Base-by-base conservation (phyloP, 1,140 invertebrate species). In the Eumeta japonica region DNA sequence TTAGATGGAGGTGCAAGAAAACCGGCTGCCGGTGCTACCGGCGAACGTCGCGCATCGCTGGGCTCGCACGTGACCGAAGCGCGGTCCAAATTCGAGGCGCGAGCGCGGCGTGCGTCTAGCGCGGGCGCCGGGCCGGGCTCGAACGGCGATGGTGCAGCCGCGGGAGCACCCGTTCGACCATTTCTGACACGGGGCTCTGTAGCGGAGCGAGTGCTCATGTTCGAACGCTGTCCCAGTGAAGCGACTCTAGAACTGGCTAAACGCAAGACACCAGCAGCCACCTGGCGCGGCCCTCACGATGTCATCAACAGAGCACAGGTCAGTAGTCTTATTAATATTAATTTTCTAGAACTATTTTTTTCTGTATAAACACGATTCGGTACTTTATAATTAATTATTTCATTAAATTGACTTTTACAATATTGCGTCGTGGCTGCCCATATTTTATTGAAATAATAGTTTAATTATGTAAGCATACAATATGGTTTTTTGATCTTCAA, bases 131-230 rank as follows among this genome's bases (percentile, higher is more conserved):
- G 50, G 17, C 67, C 39, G 57, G 56, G 24, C 62, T 76, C 28
- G 55, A 64, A 52, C 63, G 75, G 65, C 61, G 67, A 4, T 52
- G 70, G 14, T 39, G 64, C 18, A 47, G 32, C 56, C 60, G 1
- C 35, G 52, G 31, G 61, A 55, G 41, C 48, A 55, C 82, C 47
- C 50, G 84, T 91, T n/a, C 75, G 89, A 38, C 90, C 90, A 2
- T 92, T 94, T 60, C 76, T 94, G 10, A 92, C 90, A 2, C 79
- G 90, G 43, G 92, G 92, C 3, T 94, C 91, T 1, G 92, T 95
- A 0, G 92, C 92, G 2, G 92, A 94, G 57, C 76, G 92, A 17
- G 91, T 94, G 17, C 79, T 94, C 34, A 90, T 94, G 53, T 95
- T 94, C 61, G 92, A 95, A 62, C 86, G 90, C 61, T 91, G 90